phyloP scores from a whole-genome alignment of 2,797 vertebrate species.

The Arrhamphus sclerolepis region DNA sequence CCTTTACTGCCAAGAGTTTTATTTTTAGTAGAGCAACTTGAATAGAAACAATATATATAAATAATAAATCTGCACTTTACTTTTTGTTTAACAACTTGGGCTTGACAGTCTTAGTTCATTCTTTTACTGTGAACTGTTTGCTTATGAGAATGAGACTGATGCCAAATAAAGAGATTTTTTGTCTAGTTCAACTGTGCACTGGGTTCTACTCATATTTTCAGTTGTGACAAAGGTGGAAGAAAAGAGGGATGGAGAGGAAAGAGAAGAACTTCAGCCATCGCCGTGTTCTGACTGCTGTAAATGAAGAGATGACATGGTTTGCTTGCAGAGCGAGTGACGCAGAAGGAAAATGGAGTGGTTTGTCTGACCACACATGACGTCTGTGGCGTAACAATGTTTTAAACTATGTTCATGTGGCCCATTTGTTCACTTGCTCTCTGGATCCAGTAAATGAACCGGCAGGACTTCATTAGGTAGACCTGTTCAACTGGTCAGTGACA shows the following conservation, averaged over 20 bases:
- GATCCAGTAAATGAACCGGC: no score
- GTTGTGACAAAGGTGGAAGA: not conserved
- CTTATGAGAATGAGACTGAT: slow-evolving; percentile 44
- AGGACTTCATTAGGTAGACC: no score
- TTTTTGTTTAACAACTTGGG: slow-evolving; percentile 6
- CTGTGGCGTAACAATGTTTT: not conserved
- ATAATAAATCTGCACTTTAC: slow-evolving; percentile 63
- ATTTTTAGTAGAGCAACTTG: slow-evolving; percentile 28
- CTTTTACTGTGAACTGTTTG: slow-evolving; percentile 34
- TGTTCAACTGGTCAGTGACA: no score
- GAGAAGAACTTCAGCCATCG: no score
- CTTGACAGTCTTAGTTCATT: slow-evolving; percentile 6
- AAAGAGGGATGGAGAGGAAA: no score
- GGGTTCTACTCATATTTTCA: slow-evolving; percentile 1
- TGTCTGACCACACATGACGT: no score
- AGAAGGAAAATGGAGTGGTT: slow-evolving; percentile 6
- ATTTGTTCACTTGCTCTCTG: no score
- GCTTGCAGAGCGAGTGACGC: slow-evolving; percentile 15
- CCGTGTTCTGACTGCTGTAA: no score
- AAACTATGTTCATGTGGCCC: no score
- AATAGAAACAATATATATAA: slow-evolving; percentile 31
- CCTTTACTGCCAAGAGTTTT: slow-evolving; percentile 19
- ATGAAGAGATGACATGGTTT: slow-evolving; percentile 22
- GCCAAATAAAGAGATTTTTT: slow-evolving; percentile 62
- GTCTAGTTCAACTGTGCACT: slow-evolving; percentile 21